These are phyloP conservation scores for Sinella curviseta DNA, from an alignment of 1,140 invertebrate genomes.

Conservation along the genomic window DNA sequence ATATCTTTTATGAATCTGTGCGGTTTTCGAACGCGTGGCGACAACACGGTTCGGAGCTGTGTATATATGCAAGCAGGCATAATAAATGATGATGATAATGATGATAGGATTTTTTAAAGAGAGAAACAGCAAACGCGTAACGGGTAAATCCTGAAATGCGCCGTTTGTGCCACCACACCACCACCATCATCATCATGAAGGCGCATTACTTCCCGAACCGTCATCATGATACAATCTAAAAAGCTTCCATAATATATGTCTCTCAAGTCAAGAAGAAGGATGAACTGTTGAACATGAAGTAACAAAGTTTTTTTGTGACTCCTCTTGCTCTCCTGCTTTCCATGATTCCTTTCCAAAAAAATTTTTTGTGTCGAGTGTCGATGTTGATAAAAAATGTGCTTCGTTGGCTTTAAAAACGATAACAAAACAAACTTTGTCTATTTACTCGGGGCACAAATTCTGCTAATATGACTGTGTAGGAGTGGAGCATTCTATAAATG, in stretches of 20 bases:
- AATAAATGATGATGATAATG: background rate
- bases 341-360: background rate
- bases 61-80: background rate
- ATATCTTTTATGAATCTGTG: background rate
- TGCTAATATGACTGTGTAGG: background rate
- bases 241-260: background rate
- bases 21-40: background rate
- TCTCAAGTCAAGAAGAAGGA: background rate
- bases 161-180: no score
- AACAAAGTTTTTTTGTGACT: no score
- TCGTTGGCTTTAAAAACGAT: background rate
- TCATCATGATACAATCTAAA: background rate
- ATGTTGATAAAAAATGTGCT: slow-evolving; percentile 16
- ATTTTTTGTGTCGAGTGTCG: background rate
- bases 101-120: background rate
- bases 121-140: no score
- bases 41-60: background rate
- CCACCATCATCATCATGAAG: no score
- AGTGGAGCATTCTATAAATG: no score
- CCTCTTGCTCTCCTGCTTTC: no score
- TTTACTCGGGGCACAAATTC: no score
- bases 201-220: no score
- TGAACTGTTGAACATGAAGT: background rate
- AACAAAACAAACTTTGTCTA: no score
- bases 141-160: no score